Percentiles rank a stretch among this genome's conserved stretches.
Evolutionary conservation across 2,113 vertebrate species (phyloP).

Genomic region (Gulo gulo): DNA sequence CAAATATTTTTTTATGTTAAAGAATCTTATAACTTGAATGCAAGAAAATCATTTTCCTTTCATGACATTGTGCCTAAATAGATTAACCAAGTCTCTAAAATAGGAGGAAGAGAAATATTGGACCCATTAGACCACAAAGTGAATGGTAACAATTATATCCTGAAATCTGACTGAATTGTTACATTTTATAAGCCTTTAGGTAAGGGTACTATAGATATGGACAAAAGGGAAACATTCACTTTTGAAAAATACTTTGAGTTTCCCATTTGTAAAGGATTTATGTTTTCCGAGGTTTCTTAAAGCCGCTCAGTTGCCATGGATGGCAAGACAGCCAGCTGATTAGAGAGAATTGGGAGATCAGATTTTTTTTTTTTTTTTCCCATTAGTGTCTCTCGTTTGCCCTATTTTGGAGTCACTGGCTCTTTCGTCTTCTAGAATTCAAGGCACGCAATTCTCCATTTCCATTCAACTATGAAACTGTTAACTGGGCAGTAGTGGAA

Average conservation of each 20-base stretch:
- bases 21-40: not conserved
- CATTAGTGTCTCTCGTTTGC: not conserved
- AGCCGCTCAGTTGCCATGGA: not conserved
- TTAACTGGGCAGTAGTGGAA: not conserved
- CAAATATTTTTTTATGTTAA: not conserved
- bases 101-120: not conserved
- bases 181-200: not conserved
- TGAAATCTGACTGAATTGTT: not conserved
- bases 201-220: not conserved
- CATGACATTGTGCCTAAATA: not conserved
- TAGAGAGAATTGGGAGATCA: not conserved
- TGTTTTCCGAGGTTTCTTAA: constrained; percentile 2
- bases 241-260: not conserved
- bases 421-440: constrained; percentile 47
- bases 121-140: not conserved
- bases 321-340: not conserved
- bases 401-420: not conserved
- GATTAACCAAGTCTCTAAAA: not conserved
- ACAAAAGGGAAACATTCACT: not conserved
- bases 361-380: not conserved
- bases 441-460: not conserved
- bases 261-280: not conserved
- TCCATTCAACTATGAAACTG: constrained; percentile 3
- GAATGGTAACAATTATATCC: not conserved
- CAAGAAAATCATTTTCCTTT: not conserved